Base-by-base conservation (phyloP, 2,797 vertebrate species). In the Pseudopleuronectes americanus region DNA sequence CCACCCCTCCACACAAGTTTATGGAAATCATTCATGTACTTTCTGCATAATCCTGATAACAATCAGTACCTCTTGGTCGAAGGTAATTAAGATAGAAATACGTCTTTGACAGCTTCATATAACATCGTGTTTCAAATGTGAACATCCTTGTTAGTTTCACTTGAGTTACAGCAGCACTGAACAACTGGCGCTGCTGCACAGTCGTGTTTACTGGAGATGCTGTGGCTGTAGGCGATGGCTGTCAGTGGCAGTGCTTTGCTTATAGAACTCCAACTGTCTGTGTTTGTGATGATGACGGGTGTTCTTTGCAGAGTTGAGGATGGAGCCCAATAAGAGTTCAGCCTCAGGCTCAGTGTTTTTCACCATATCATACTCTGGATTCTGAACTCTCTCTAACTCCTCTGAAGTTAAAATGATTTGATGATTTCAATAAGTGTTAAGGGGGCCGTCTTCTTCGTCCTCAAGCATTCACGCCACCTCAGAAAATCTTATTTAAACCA, bases 261-360 rank as follows among this genome's bases (percentile, higher is more conserved):
- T 78, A 71, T 52, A 70, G 17, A 52, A 17, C 61, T 79, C 19
- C 45, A 62, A 65, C 71, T 82, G 60, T 45, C 64, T 71, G 71
- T 61, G 65, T 84, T 77, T 73, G 75, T 68, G 76, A 77, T 65
- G 84, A 76, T 61, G 74, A 57, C 13, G 64, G 79, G 61, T 43
- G 62, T 75, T 80, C 75, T 80, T 80, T 69, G 69, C 75, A 74
- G 73, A 71, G 66, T 78, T 84, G 70, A 79, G 69, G 74, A 74
- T 43, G 47, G 36, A 67, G 41, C 74, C 86, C 82, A 55, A 55
- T 61, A 83, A 79, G 86, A 80, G 83, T 87, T 87, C 83, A 85
- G 79, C 83, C 72, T 23, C 13, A 73, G 85, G 87, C 77, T 77
- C 61, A 28, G 10, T 6, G 10, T 76, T 69, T 49, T 31, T 31